Percentiles rank a stretch among this genome's conserved stretches.
phyloP scores from a whole-genome alignment of 2,797 vertebrate species.

The Mormyrus hasselquistii region DNA sequence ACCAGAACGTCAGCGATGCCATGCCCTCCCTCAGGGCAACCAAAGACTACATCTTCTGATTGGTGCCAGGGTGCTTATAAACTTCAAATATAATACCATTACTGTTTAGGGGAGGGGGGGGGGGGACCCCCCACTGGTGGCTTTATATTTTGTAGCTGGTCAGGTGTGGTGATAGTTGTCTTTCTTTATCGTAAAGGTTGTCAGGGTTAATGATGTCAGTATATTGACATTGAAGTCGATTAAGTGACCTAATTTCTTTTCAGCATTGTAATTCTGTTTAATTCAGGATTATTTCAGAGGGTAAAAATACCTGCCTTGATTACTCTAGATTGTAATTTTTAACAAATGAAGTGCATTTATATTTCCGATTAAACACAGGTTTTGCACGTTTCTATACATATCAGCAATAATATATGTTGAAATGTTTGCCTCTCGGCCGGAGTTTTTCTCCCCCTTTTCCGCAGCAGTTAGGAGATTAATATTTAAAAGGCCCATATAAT shows the following conservation, averaged over 20 bases:
- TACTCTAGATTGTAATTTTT: slow-evolving; percentile 8
- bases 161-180: not conserved
- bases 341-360: not conserved
- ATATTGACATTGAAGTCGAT: not conserved
- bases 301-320: not conserved
- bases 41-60: slow-evolving; percentile 86
- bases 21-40: slow-evolving; percentile 96
- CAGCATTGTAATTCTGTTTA: slow-evolving; percentile 10
- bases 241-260: not conserved
- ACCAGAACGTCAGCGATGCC: slow-evolving; percentile 88
- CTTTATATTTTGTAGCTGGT: not conserved
- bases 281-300: not conserved
- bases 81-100: not conserved
- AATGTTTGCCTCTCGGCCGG: not conserved
- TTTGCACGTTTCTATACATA: not conserved
- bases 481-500: not conserved
- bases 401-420: slow-evolving; percentile 9
- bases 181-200: not conserved
- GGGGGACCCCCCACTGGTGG: not conserved
- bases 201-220: not conserved
- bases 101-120: not conserved
- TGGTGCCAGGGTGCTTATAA: not conserved
- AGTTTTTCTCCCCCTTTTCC: not conserved
- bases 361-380: not conserved
- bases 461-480: not conserved